phyloP scores from a whole-genome alignment of 2,888 invertebrate genomes.

The Pandemis heparana region DNA sequence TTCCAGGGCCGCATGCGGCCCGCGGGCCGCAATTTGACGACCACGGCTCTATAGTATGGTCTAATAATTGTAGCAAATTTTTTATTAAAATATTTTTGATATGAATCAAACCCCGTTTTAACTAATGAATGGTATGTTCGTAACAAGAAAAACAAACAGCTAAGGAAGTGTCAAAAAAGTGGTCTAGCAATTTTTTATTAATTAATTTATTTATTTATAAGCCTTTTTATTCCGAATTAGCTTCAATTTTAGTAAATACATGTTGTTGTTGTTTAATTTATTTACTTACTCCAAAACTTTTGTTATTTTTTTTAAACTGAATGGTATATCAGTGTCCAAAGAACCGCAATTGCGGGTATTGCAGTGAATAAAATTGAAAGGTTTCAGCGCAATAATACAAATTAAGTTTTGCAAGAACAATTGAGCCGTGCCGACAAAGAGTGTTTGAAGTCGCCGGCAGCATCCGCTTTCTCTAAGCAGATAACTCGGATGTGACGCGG shows the following conservation, averaged over 20 bases:
- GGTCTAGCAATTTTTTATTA: background rate
- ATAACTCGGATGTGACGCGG: constrained; percentile 80
- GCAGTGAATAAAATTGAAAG: constrained; percentile 45
- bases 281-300: constrained; percentile 5
- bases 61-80: no score
- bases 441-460: constrained; percentile 76
- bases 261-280: no score
- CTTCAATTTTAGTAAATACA: no score
- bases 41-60: no score
- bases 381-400: constrained; percentile 57
- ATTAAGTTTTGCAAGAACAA: constrained; percentile 76
- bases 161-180: background rate
- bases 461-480: constrained; percentile 80
- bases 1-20: no score
- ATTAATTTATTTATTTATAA: background rate
- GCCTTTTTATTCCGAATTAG: no score
- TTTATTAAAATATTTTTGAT: constrained; percentile 23
- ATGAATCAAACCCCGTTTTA: constrained; percentile 13
- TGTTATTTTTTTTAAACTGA: constrained; percentile 25
- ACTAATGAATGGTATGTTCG: constrained; percentile 3
- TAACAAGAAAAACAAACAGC: constrained; percentile 35
- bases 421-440: constrained; percentile 76
- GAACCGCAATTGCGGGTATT: constrained; percentile 23
- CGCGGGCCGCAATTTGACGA: no score
- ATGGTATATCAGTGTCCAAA: background rate